A percentile compares a stretch with the other conserved stretches of the same genome.
phyloP scores from a whole-genome alignment of 2,888 invertebrate species.

The Ormyrus rosae region DNA sequence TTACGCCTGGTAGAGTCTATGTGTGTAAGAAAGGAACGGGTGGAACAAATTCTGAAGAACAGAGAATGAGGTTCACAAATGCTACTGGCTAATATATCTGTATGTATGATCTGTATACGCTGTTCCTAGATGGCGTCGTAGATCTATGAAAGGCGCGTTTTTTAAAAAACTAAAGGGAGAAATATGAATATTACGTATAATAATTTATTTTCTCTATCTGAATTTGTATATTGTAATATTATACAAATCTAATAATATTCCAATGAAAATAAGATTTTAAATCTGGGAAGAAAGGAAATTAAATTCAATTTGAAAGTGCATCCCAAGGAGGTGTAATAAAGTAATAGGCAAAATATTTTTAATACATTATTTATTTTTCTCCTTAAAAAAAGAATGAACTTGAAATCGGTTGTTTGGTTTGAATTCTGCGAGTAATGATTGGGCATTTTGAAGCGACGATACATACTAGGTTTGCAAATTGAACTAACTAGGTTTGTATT shows the following conservation, averaged over 20 bases:
- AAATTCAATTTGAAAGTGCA: background rate
- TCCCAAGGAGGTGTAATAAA: background rate
- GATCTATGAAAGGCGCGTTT: too few relatives aligned
- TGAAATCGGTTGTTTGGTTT: conserved; percentile 72
- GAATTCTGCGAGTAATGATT: conserved; percentile 72
- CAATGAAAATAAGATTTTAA: background rate
- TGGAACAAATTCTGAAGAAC: too few relatives aligned
- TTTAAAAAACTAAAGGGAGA: too few relatives aligned
- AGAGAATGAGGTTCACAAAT: too few relatives aligned
- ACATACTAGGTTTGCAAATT: conserved; percentile 75
- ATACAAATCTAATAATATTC: background rate
- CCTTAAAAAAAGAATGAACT: conserved; percentile 75
- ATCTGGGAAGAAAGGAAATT: background rate
- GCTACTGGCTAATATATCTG: too few relatives aligned
- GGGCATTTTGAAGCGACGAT: conserved; percentile 74
- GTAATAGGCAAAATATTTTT: conserved; percentile 57
- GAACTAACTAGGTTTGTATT: conserved; percentile 70
- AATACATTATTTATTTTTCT: conserved; percentile 74
- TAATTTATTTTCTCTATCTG: conserved; percentile 6
- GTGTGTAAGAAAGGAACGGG: too few relatives aligned
- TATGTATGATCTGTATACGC: too few relatives aligned
- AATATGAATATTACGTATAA: background rate
- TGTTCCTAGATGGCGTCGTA: too few relatives aligned
- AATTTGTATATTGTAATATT: background rate
- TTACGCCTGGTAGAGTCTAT: too few relatives aligned